A percentile compares a stretch with the other conserved stretches of the same genome.
These are phyloP conservation scores for Drosophila biarmipes DNA, from an alignment of 1,140 invertebrate genomes.

Conservation along the genomic window DNA sequence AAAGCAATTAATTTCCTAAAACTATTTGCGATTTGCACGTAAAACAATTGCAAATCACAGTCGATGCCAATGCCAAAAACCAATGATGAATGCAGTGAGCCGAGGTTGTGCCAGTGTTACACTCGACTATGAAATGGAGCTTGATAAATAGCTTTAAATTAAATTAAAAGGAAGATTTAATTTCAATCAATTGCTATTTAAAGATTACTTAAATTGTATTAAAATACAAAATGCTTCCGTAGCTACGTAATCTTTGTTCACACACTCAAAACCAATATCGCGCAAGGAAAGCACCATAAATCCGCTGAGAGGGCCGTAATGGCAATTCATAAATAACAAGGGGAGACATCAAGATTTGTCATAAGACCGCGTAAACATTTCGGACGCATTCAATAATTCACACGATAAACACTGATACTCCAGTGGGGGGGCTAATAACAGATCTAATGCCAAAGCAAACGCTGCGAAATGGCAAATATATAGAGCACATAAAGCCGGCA, in stretches of 20 bases:
- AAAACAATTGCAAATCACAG: slow-evolving; percentile 43
- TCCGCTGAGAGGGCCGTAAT: slow-evolving; percentile 21
- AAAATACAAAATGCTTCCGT: too few species aligned
- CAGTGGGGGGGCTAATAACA: slow-evolving; percentile 23
- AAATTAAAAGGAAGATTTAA: too few species aligned
- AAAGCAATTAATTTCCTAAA: slow-evolving; percentile 46
- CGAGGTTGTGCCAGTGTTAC: neutral
- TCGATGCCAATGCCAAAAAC: slow-evolving; percentile 15
- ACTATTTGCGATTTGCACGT: slow-evolving; percentile 45
- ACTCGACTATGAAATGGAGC: neutral
- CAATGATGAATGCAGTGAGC: slow-evolving; percentile 16
- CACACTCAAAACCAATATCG: slow-evolving; percentile 5
- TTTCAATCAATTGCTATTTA: too few species aligned
- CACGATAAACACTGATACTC: slow-evolving; percentile 19
- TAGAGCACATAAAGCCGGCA: slow-evolving; percentile 34
- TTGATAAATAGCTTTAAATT: neutral
- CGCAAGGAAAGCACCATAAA: slow-evolving; percentile 11
- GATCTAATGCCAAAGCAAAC: slow-evolving; percentile 36
- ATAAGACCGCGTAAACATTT: neutral
- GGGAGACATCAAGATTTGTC: slow-evolving; percentile 5
- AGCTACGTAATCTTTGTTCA: too few species aligned
- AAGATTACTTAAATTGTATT: too few species aligned
- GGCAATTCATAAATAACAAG: slow-evolving; percentile 39
- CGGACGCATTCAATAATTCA: slow-evolving; percentile 25
- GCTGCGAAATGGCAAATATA: slow-evolving; percentile 31